Evolutionary conservation across 1,140 invertebrate genomes (phyloP).

Genomic region (Aphelinus certus): DNA sequence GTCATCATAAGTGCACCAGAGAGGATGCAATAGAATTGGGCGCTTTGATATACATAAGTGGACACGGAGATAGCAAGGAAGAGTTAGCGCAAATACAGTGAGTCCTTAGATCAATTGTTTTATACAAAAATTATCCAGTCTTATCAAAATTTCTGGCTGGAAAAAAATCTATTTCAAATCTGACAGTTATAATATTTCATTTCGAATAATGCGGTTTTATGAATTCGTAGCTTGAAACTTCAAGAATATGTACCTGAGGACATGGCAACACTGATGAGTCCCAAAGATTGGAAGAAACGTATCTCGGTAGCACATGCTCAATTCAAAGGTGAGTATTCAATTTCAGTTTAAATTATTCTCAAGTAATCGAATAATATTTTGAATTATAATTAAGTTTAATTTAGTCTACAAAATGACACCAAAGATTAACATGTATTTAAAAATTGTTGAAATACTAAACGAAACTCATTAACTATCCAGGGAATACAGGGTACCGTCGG

Average conservation of each 20-base stretch:
- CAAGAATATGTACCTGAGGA: conserved; percentile 84
- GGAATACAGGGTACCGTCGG: no score
- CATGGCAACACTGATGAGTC: conserved; percentile 76
- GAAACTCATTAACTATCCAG: no score
- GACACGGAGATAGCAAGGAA: conserved; percentile 76
- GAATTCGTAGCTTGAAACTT: conserved; percentile 68
- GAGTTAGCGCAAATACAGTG: conserved; percentile 70
- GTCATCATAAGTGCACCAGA: conserved; percentile 84
- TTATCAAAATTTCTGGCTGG: no score
- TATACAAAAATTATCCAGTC: no score
- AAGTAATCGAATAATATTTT: neutral
- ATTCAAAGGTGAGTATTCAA: conserved; percentile 65
- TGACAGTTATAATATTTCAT: no score
- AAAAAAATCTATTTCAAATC: no score
- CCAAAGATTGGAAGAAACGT: conserved; percentile 85
- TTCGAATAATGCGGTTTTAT: no score
- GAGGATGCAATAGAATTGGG: conserved; percentile 83
- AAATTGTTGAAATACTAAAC: no score
- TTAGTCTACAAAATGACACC: no score
- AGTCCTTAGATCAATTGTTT: conserved; percentile 59
- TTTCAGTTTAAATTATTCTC: neutral
- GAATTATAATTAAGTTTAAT: neutral
- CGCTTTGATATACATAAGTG: conserved; percentile 82
- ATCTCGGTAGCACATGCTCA: conserved; percentile 75
- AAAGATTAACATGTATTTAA: no score